Evolutionary conservation across 53 echinoderm and acorn worm genomes (phyloP).

Genomic region (Temnopleurus reevesii): DNA sequence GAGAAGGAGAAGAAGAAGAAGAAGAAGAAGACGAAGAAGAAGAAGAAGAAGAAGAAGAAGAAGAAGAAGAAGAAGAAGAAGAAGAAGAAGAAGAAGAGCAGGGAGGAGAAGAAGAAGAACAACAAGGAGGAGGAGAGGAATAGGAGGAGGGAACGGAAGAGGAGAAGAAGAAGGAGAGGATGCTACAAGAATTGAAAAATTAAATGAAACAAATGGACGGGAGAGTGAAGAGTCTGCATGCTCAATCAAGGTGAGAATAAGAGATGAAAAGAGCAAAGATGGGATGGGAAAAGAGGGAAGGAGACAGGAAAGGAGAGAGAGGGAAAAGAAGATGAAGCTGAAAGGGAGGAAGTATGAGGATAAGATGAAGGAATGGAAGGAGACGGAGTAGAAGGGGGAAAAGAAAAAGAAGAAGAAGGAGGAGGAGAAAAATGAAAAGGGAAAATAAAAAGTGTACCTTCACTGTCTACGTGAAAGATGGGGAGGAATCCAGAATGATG

Average conservation of each 20-base stretch:
- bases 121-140: neutral
- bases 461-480: too few species aligned
- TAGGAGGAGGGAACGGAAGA: neutral
- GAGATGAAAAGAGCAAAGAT: neutral
- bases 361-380: too few species aligned
- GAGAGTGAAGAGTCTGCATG: conserved; percentile 44
- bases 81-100: too few species aligned
- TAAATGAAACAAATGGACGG: conserved; percentile 51
- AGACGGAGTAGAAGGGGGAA: too few species aligned
- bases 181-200: neutral
- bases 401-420: too few species aligned
- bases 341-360: neutral
- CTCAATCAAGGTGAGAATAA: conserved; percentile 46
- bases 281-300: neutral
- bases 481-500: too few species aligned
- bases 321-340: neutral
- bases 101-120: neutral
- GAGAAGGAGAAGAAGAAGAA: too few species aligned
- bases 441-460: too few species aligned
- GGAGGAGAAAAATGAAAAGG: too few species aligned
- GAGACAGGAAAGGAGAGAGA: neutral
- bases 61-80: too few species aligned
- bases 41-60: too few species aligned
- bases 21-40: too few species aligned
- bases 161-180: neutral